Conservation (phyloP, 2,113 vertebrate genomes). For the Halichoerus grypus region DNA sequence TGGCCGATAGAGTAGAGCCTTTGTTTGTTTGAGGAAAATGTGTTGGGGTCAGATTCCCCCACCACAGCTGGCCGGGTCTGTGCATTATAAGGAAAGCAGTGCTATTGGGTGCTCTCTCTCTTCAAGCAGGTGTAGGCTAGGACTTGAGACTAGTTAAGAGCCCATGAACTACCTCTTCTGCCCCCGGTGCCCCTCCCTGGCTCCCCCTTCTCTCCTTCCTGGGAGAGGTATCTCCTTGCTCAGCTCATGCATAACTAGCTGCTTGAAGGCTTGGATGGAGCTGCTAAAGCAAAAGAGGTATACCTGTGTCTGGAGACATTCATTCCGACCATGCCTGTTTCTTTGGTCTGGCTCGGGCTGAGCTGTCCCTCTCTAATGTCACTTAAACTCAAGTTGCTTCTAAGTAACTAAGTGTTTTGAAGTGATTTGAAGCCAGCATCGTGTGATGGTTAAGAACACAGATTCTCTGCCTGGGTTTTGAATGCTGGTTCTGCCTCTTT, state of each 20-base stretch:
- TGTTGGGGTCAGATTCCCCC: background rate
- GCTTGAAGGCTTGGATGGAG: background rate
- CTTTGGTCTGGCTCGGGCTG: background rate
- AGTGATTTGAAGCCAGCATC: background rate
- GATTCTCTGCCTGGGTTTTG: background rate
- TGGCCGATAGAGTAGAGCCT: background rate
- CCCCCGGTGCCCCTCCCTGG: background rate
- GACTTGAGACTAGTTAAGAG: background rate
- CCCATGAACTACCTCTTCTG: fast-evolving
- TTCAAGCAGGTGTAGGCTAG: background rate
- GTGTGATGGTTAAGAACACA: background rate
- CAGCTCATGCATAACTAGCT: background rate
- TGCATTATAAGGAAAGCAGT: background rate
- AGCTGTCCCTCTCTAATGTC: background rate
- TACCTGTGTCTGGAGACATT: background rate
- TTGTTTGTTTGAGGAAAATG: background rate
- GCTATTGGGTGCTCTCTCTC: background rate
- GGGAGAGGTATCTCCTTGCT: background rate
- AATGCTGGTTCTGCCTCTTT: background rate
- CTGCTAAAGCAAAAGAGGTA: background rate
- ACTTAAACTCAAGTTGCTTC: background rate
- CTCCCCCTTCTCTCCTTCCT: background rate
- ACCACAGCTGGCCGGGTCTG: background rate
- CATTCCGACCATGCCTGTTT: background rate
- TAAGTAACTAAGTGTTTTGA: background rate